Evolutionary conservation across 2,888 invertebrate genomes (phyloP).

Genomic region (Scaptomyza flava): DNA sequence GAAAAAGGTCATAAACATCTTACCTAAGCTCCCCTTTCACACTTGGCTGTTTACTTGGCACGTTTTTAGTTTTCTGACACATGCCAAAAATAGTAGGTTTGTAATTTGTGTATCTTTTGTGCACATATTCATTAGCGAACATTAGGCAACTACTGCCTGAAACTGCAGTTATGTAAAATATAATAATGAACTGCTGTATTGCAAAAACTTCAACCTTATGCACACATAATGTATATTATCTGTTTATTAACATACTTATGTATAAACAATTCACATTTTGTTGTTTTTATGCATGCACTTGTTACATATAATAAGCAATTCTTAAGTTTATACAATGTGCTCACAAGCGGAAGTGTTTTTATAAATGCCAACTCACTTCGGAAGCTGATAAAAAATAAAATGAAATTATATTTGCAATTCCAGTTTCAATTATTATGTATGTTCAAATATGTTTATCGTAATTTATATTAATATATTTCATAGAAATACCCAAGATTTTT

Average conservation of each 20-base stretch:
- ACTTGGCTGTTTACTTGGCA: slow-evolving; percentile 41
- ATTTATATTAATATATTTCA: too few species aligned
- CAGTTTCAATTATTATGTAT: too few species aligned
- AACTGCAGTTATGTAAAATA: slow-evolving; percentile 43
- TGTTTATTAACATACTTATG: background rate
- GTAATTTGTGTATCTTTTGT: background rate
- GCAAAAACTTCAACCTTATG: background rate
- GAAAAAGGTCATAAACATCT: slow-evolving; percentile 25
- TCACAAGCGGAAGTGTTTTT: slow-evolving; percentile 15
- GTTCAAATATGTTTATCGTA: too few species aligned
- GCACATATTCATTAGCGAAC: slow-evolving; percentile 46
- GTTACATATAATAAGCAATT: background rate
- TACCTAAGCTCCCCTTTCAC: slow-evolving; percentile 49
- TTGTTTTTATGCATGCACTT: too few species aligned
- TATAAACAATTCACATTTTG: too few species aligned
- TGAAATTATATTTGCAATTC: slow-evolving; percentile 25
- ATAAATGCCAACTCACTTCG: slow-evolving; percentile 19
- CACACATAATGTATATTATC: background rate
- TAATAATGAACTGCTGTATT: slow-evolving; percentile 3
- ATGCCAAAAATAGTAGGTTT: background rate
- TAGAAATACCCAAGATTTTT: too few species aligned
- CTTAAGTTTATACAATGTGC: slow-evolving; percentile 3
- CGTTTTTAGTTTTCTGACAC: slow-evolving; percentile 22
- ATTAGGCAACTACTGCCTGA: slow-evolving; percentile 31
- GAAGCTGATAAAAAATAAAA: slow-evolving; percentile 49